Conservation (phyloP, 2,888 invertebrate species). For the Pyrrhia umbra region DNA sequence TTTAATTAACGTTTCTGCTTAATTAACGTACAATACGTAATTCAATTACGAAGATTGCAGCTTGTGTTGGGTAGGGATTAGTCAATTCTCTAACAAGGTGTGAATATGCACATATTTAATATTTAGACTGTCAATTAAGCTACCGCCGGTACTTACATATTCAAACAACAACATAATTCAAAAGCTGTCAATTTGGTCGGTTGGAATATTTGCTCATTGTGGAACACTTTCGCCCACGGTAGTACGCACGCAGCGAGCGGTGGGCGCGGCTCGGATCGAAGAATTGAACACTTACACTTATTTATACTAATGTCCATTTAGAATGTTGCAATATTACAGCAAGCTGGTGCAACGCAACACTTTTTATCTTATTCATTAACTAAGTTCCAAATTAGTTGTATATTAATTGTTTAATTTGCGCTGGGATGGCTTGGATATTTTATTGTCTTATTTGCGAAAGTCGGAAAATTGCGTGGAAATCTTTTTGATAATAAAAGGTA, state of each 20-base stretch:
- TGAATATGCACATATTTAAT: conserved; percentile 53
- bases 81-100: conserved; percentile 33
- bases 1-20: conserved; percentile 22
- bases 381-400: conserved; percentile 8
- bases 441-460: neutral
- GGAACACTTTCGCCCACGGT: conserved; percentile 55
- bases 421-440: neutral
- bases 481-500: neutral
- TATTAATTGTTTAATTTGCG: conserved; percentile 14
- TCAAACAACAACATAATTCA: conserved; percentile 56
- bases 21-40: conserved; percentile 35
- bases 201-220: conserved; percentile 49
- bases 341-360: conserved; percentile 42
- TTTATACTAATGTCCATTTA: conserved; percentile 62
- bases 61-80: conserved; percentile 14
- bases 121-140: conserved; percentile 53
- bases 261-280: conserved; percentile 65
- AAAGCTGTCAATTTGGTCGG: conserved; percentile 56
- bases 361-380: conserved; percentile 57
- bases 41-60: conserved; percentile 18
- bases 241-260: conserved; percentile 54
- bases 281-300: conserved; percentile 63
- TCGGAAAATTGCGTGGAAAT: neutral
- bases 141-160: conserved; percentile 45
- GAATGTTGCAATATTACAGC: conserved; percentile 45